Conservation (phyloP, 2,888 invertebrate genomes). For the Aspidiotus destructor region DNA sequence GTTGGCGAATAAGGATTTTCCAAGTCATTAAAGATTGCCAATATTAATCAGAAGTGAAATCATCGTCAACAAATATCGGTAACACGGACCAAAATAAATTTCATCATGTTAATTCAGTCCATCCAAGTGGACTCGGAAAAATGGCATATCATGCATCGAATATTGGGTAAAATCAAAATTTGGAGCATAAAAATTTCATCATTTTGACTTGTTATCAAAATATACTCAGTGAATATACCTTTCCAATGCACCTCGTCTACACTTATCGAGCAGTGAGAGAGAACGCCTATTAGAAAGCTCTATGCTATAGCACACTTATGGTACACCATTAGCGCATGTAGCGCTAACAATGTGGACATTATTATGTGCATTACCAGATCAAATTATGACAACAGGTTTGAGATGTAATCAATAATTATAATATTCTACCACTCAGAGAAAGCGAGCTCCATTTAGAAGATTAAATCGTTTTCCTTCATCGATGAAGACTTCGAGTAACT, state of each 20-base stretch:
- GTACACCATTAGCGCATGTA: conserved; percentile 15
- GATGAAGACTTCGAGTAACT: neutral
- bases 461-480: neutral
- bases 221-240: conserved; percentile 1
- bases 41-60: conserved; percentile 29
- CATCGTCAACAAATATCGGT: conserved; percentile 39
- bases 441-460: neutral
- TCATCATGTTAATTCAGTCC: conserved; percentile 37
- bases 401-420: neutral
- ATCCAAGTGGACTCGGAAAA: too few species aligned
- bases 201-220: conserved; percentile 10
- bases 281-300: conserved; percentile 34
- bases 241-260: conserved; percentile 16
- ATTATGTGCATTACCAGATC: conserved; percentile 16
- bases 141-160: too few species aligned
- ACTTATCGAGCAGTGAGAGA: conserved; percentile 12
- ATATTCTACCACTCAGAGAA: neutral
- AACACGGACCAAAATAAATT: conserved; percentile 42
- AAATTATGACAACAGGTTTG: neutral
- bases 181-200: too few species aligned
- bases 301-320: conserved; percentile 33
- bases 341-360: conserved; percentile 24
- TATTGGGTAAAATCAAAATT: too few species aligned
- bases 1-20: too few species aligned
- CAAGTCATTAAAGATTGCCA: too few species aligned